Evolutionary conservation across 2,113 vertebrate species (phyloP), one percentile per base, ranked within the genome.

Genomic region (Tetraodon nigroviridis): DNA sequence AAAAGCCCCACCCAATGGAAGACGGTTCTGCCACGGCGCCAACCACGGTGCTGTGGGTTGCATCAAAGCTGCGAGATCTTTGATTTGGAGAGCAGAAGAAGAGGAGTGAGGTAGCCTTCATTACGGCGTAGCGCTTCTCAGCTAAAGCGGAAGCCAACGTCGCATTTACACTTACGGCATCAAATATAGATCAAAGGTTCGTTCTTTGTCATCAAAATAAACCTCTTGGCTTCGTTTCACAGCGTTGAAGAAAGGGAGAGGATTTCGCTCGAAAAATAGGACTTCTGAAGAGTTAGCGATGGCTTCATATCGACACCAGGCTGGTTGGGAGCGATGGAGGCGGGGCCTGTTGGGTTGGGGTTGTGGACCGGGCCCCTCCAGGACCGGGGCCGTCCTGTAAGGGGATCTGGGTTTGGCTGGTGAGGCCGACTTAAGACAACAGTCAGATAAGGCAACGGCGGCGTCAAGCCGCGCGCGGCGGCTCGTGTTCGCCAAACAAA

Each of bases 161-260:
- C 56, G 70, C 83, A 19, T 47, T 19, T 47, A 19, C n/a, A 69
- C 75, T 76, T 75, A 84, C 78, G 81, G 86, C 84, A 84, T 85
- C 79, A 88, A 85, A 87, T 86, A 83, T 84, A 88, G 32, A 37
- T 37, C 11, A 1, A 64, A 64, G 73, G 73, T 66, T 48, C 46
- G 20, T 6, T 7, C 46, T 17, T 52, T 56, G 47, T 81, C 60
- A 71, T 82, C 65, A 70, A 71, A 90, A 91, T 90, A 91, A 86
- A 90, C 81, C 82, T 90, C 83, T 86, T 37, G 3, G 80, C 77
- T 86, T 85, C 71, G 73, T 85, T 86, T 89, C 83, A 86, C 78
- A 85, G 80, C 85, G 80, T 84, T 87, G 89, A 90, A 86, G 57
- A 87, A 82, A 83, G n/a, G n/a, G n/a, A 79, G 51, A 67, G 2